phyloP scores from a whole-genome alignment of 2,797 vertebrate species.

The Vespertilio murinus region DNA sequence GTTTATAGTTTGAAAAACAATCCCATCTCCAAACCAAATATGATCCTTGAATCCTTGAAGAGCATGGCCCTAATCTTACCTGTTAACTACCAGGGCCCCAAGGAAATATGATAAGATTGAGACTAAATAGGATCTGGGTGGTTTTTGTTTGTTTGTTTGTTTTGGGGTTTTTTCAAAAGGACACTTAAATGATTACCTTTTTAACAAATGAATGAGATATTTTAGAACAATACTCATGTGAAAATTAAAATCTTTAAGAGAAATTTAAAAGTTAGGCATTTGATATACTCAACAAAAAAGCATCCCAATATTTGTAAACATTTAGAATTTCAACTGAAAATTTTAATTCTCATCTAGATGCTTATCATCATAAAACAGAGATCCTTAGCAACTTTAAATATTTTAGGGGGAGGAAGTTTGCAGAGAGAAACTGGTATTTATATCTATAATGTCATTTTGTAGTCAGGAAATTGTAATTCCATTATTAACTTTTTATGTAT shows the following conservation, averaged over 20 bases:
- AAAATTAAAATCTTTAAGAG: conserved; percentile 2
- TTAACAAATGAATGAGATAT: background rate
- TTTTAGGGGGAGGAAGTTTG: background rate
- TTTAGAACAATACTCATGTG: background rate
- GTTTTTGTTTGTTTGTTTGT: no score
- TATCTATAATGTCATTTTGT: background rate
- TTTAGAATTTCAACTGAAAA: background rate
- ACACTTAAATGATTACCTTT: background rate
- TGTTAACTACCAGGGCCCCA: background rate
- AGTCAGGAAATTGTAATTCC: background rate
- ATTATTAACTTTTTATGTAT: background rate
- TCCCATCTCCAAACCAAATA: background rate
- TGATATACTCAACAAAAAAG: background rate
- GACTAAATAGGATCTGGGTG: background rate
- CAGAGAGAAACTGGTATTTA: background rate
- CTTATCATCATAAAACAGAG: background rate
- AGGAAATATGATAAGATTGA: background rate
- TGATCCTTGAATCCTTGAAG: background rate
- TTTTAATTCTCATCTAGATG: background rate
- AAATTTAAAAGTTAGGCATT: background rate
- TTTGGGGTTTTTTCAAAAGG: background rate
- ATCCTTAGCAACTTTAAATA: background rate
- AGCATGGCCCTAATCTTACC: background rate
- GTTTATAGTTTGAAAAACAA: background rate
- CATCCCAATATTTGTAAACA: background rate